Evolutionary conservation across 2,113 vertebrate species (phyloP).

Genomic region (Hystrix brachyura): DNA sequence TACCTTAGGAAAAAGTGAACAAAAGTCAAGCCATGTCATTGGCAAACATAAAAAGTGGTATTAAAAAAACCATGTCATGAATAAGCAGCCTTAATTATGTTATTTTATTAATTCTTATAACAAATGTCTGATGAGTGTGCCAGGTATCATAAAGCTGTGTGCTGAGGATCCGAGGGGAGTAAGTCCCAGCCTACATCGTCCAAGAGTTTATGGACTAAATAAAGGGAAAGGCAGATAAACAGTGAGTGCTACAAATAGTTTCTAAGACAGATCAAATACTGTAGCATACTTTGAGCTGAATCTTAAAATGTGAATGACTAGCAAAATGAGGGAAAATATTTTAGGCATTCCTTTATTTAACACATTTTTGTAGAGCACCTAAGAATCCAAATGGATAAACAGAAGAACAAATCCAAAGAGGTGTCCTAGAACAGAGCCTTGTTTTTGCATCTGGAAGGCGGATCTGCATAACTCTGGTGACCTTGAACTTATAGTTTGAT

Average conservation of each 20-base stretch:
- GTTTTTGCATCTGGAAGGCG: neutral
- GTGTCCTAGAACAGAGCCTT: neutral
- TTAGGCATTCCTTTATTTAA: neutral
- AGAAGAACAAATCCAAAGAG: neutral
- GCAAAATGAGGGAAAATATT: neutral
- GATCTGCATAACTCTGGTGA: neutral
- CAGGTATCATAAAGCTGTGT: neutral
- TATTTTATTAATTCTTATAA: slow-evolving; percentile 36
- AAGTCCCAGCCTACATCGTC: neutral
- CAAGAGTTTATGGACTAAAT: neutral
- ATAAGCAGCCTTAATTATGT: neutral
- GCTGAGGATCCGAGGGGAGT: neutral
- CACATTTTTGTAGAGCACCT: neutral
- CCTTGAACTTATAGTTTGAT: neutral
- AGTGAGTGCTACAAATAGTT: neutral
- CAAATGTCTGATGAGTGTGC: neutral
- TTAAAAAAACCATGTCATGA: slow-evolving; percentile 20
- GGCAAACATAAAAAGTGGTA: neutral
- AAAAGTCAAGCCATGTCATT: neutral
- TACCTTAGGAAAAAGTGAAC: neutral
- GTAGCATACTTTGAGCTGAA: neutral
- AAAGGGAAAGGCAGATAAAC: neutral
- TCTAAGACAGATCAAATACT: neutral
- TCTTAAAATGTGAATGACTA: slow-evolving; percentile 40
- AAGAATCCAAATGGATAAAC: neutral